Conservation (phyloP, 2,797 vertebrate species). For the Parauchenoglanis ngamensis region DNA sequence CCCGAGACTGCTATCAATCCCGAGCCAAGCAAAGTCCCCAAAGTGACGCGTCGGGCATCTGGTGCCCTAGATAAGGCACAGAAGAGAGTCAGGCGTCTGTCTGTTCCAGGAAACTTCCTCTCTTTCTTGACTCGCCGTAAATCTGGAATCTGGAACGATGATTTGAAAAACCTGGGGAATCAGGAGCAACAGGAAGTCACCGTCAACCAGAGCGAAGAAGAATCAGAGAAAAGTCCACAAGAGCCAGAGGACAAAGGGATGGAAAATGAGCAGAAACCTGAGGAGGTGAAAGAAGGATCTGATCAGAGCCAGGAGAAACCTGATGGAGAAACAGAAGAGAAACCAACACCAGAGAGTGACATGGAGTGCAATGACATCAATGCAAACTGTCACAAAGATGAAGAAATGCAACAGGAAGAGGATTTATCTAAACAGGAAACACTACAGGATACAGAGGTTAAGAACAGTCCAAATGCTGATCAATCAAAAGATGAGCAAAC, state of each 20-base stretch:
- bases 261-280: slow-evolving; percentile 23
- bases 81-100: slow-evolving; percentile 57
- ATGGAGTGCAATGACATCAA: neutral
- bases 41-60: slow-evolving; percentile 53
- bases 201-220: neutral
- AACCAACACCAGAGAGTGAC: neutral
- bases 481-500: slow-evolving; percentile 22
- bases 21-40: slow-evolving; percentile 2
- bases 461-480: slow-evolving; percentile 3
- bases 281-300: neutral
- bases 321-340: slow-evolving; percentile 25
- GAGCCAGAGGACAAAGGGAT: slow-evolving; percentile 16
- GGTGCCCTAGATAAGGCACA: slow-evolving; percentile 48
- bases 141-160: slow-evolving; percentile 60
- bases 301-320: neutral
- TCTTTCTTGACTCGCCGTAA: slow-evolving; percentile 57
- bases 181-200: slow-evolving; percentile 5
- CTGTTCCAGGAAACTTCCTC: slow-evolving; percentile 56
- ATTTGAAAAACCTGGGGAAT: neutral
- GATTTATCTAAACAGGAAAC: slow-evolving; percentile 34
- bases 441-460: slow-evolving; percentile 18
- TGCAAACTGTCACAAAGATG: neutral
- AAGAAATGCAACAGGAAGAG: neutral
- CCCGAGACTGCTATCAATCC: slow-evolving; percentile 18
- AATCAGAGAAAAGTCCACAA: neutral